Evolutionary conservation across 2,797 vertebrate genomes (phyloP).

Genomic region (Cyclopterus lumpus): DNA sequence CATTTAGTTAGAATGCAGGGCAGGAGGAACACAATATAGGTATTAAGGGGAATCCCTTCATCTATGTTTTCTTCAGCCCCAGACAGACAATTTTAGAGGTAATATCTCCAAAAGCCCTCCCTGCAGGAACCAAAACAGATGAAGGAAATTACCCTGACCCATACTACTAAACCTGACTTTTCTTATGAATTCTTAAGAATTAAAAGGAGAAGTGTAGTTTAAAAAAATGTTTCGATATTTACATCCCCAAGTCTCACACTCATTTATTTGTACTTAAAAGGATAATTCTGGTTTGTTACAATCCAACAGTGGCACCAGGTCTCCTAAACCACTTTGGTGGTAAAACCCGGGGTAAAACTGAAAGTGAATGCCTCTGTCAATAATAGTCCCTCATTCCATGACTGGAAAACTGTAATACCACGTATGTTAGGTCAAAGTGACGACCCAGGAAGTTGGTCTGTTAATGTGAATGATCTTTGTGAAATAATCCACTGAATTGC

Average conservation of each 20-base stretch:
- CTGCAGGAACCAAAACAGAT: slow-evolving; percentile 24
- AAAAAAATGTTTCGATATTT: neutral
- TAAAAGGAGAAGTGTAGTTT: neutral
- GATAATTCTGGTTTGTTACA: too few species aligned
- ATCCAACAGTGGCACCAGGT: too few species aligned
- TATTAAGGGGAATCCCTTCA: slow-evolving; percentile 36
- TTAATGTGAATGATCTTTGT: too few species aligned
- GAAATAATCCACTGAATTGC: neutral
- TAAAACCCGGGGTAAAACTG: neutral
- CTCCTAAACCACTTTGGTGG: neutral
- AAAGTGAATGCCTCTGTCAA: neutral
- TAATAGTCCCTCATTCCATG: neutral
- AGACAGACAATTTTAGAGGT: slow-evolving; percentile 24
- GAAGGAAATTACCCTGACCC: slow-evolving; percentile 53
- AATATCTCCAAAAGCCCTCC: slow-evolving; percentile 18
- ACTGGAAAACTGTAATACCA: neutral
- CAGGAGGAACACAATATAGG: neutral
- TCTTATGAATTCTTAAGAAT: neutral
- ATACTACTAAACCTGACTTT: slow-evolving; percentile 33
- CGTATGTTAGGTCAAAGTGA: too few species aligned
- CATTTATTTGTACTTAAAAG: neutral
- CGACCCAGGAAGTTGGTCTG: neutral
- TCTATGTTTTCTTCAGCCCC: slow-evolving; percentile 1
- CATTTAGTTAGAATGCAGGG: neutral
- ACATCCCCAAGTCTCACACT: neutral